These are phyloP conservation scores for Phocoena phocoena DNA, from an alignment of 2,113 vertebrate genomes.

Conservation along the genomic window DNA sequence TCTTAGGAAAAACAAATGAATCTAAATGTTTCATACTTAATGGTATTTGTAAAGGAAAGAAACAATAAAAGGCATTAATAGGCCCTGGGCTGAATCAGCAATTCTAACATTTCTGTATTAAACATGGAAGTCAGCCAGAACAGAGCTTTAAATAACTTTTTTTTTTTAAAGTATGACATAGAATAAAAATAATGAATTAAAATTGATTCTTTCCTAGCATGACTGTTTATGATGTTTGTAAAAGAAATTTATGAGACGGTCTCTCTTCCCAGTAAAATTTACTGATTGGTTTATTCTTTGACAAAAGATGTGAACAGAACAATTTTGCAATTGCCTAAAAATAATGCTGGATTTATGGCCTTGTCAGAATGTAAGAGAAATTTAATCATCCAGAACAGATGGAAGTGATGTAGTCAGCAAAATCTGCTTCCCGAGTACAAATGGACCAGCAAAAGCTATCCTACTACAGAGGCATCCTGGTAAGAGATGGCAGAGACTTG, in stretches of 20 bases:
- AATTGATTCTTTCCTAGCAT: constrained; percentile 30
- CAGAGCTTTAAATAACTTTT: background rate
- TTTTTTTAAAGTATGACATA: background rate
- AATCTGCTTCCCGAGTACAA: background rate
- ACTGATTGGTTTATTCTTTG: constrained; percentile 65
- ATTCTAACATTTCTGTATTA: background rate
- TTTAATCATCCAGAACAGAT: constrained; percentile 54
- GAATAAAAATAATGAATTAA: constrained; percentile 67
- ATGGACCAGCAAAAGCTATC: background rate
- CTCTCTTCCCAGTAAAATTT: constrained; percentile 56
- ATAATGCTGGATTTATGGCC: constrained; percentile 65
- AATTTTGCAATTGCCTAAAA: constrained; percentile 60
- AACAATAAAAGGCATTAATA: background rate
- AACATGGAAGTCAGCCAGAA: background rate
- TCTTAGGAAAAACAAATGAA: background rate
- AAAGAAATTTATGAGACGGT: constrained; percentile 69
- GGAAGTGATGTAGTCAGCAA: constrained; percentile 41
- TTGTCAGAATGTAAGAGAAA: constrained; percentile 44
- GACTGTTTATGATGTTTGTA: constrained; percentile 59
- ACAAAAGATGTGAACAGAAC: constrained; percentile 65
- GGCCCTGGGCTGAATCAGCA: background rate
- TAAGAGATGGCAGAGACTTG: background rate
- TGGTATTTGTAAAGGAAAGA: background rate
- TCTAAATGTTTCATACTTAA: background rate
- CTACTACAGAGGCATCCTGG: background rate